A percentile compares a stretch with the other conserved stretches of the same genome.
phyloP scores from a whole-genome alignment of 1,140 invertebrate species.

The Holotrichia oblita region DNA sequence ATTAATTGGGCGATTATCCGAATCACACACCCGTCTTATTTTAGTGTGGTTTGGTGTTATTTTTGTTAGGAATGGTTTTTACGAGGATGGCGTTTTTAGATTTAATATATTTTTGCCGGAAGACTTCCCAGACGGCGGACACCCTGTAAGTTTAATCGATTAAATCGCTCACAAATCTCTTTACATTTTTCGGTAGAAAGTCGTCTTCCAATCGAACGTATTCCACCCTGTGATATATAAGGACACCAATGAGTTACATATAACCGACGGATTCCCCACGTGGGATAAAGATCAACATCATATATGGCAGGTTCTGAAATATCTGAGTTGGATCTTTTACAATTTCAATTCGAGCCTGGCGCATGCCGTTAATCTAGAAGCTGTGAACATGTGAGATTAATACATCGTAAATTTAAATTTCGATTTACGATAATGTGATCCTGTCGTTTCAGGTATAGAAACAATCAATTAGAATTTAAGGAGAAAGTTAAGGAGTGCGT shows the following conservation, averaged over 20 bases:
- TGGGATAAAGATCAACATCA: conserved; percentile 87
- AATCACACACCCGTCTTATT: conserved; percentile 55
- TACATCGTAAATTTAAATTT: no score
- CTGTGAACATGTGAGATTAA: conserved; percentile 74
- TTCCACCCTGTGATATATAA: conserved; percentile 89
- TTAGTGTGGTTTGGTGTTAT: conserved; percentile 94
- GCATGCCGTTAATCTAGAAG: conserved; percentile 79
- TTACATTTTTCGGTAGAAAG: conserved; percentile 73
- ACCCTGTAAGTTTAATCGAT: conserved; percentile 84
- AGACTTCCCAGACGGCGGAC: conserved; percentile 86
- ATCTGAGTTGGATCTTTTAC: conserved; percentile 82
- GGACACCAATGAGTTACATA: conserved; percentile 78
- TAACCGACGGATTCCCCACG: conserved; percentile 80
- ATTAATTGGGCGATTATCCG: not conserved
- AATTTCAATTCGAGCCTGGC: conserved; percentile 75
- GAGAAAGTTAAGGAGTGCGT: conserved; percentile 77
- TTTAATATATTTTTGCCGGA: conserved; percentile 88
- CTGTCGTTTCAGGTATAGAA: conserved; percentile 63
- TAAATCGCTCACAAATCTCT: no score
- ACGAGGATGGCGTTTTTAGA: conserved; percentile 88
- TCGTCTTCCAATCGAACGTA: conserved; percentile 85
- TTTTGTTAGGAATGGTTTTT: conserved; percentile 87
- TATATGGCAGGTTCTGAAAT: conserved; percentile 90
- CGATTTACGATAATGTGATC: no score
- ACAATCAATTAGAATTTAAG: conserved; percentile 58